Percentiles rank a stretch among this genome's conserved stretches.
Conservation (phyloP, 2,797 vertebrate species). For the Echeneis naucrates region DNA sequence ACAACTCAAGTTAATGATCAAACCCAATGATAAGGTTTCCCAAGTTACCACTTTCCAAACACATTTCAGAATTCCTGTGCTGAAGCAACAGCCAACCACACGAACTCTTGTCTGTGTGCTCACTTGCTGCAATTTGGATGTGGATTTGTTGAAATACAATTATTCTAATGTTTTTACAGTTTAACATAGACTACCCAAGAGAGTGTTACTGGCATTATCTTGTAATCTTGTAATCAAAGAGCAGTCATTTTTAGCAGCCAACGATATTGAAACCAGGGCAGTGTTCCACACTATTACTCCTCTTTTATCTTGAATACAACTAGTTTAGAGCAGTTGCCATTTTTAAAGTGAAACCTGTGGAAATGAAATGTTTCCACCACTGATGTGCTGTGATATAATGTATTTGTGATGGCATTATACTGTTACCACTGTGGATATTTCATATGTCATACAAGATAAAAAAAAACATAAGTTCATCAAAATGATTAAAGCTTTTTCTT, state of each 20-base stretch:
- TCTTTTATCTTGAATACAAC: conserved; percentile 64
- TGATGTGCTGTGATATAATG: not conserved
- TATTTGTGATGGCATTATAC: not conserved
- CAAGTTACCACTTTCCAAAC: conserved; percentile 68
- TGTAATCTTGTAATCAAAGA: no score
- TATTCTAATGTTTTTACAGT: not conserved
- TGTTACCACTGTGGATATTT: no score
- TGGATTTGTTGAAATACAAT: not conserved
- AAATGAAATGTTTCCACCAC: conserved; percentile 1
- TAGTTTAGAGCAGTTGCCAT: conserved; percentile 44
- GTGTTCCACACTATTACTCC: conserved; percentile 71
- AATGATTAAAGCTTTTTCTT: no score
- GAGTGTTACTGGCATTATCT: not conserved
- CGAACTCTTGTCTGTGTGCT: conserved; percentile 16
- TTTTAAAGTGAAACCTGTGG: conserved; percentile 32
- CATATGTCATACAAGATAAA: no score
- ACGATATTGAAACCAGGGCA: conserved; percentile 70
- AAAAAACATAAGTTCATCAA: no score
- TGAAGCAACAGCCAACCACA: conserved; percentile 44
- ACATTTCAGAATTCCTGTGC: conserved; percentile 37
- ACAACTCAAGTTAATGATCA: conserved; percentile 81
- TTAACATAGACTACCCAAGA: not conserved
- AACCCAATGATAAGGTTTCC: conserved; percentile 70
- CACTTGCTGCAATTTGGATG: conserved; percentile 9
- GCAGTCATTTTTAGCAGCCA: conserved; percentile 51